These are phyloP conservation scores for Hylyphantes graminicola DNA, from an alignment of 1,140 invertebrate genomes.

Conservation along the genomic window DNA sequence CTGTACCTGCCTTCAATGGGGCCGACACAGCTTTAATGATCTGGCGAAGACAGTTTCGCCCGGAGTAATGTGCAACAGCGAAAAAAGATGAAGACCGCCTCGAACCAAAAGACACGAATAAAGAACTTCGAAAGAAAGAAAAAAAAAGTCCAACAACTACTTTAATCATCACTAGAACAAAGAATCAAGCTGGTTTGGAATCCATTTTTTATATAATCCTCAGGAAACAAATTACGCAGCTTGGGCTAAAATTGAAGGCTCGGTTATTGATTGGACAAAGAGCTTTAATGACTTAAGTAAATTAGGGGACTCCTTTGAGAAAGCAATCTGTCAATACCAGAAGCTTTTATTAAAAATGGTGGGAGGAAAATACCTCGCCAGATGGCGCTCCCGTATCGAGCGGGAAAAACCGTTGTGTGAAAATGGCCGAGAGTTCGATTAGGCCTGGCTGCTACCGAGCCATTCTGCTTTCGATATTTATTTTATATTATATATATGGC, in stretches of 20 bases:
- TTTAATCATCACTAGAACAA: slow-evolving; percentile 58
- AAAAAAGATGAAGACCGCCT: slow-evolving; percentile 30
- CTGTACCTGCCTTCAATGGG: slow-evolving; percentile 22
- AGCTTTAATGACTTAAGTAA: slow-evolving; percentile 59
- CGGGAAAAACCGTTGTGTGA: slow-evolving; percentile 56
- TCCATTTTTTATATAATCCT: slow-evolving; percentile 53
- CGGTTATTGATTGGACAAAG: slow-evolving; percentile 58
- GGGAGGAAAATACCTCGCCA: slow-evolving; percentile 55
- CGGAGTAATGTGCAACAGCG: slow-evolving; percentile 24
- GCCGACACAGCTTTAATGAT: slow-evolving; percentile 36
- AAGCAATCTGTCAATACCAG: slow-evolving; percentile 59
- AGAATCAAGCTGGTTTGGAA: slow-evolving; percentile 56
- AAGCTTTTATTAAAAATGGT: slow-evolving; percentile 59
- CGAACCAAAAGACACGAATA: slow-evolving; percentile 21
- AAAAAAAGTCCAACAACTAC: slow-evolving; percentile 53
- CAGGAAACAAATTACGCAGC: slow-evolving; percentile 56
- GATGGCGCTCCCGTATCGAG: slow-evolving; percentile 55
- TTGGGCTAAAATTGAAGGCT: slow-evolving; percentile 56
- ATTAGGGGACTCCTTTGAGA: slow-evolving; percentile 57
- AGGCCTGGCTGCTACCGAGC: slow-evolving; percentile 32
- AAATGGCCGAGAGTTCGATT: slow-evolving; percentile 55
- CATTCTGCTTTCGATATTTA: slow-evolving; percentile 51
- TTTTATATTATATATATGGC: slow-evolving; percentile 58
- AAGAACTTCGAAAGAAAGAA: slow-evolving; percentile 6
- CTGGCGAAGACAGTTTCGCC: slow-evolving; percentile 38